Conservation (phyloP, 2,113 vertebrate species). For the Gymnogyps californianus region DNA sequence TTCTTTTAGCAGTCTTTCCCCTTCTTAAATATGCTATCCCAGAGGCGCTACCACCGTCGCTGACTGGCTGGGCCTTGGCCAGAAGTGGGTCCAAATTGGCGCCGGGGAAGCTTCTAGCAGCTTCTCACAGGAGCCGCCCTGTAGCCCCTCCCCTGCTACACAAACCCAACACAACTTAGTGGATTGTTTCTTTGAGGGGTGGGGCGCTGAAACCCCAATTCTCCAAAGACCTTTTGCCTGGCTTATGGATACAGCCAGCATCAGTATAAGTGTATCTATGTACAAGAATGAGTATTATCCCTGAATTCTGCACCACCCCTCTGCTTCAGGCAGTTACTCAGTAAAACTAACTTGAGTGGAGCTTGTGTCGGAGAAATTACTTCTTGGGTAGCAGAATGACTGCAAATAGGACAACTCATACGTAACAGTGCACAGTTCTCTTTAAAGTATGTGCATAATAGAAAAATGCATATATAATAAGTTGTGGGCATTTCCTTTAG, state of each 20-base stretch:
- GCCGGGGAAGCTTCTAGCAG: too few relatives aligned
- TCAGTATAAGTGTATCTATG: too few relatives aligned
- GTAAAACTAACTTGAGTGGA: neutral
- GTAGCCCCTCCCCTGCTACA: too few relatives aligned
- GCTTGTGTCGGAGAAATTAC: neutral
- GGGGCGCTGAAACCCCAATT: neutral
- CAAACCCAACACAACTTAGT: neutral
- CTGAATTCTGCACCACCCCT: neutral
- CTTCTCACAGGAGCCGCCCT: too few relatives aligned
- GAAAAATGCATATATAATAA: neutral
- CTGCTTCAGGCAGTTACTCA: neutral
- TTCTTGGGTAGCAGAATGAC: neutral
- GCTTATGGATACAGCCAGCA: neutral
- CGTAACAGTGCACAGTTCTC: neutral
- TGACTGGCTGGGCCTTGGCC: too few relatives aligned
- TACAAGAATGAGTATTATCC: accelerated
- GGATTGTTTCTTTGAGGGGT: neutral
- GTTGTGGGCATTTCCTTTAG: neutral
- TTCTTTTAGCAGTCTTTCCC: too few relatives aligned
- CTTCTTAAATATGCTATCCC: too few relatives aligned
- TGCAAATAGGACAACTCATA: neutral
- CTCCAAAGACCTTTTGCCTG: neutral
- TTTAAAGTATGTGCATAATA: neutral
- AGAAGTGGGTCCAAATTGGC: too few relatives aligned
- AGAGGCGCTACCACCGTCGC: too few relatives aligned